Conservation (phyloP, 2,888 invertebrate species). For the Xylocampa areola region DNA sequence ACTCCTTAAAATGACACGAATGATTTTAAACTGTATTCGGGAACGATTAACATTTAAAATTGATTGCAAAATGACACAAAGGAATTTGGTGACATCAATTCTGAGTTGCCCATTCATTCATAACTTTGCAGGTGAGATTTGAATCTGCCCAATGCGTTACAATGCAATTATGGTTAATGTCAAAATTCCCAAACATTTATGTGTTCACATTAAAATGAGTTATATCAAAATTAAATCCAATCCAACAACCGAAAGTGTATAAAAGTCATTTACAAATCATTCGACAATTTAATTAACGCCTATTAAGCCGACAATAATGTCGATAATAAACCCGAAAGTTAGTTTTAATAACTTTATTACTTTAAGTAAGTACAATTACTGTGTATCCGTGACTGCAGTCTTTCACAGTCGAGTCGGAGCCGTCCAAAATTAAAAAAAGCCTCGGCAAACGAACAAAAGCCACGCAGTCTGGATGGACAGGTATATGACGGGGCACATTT, state of each 20-base stretch:
- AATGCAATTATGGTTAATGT: slow-evolving; percentile 24
- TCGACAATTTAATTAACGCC: slow-evolving; percentile 47
- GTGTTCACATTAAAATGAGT: slow-evolving; percentile 3
- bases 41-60: slow-evolving; percentile 31
- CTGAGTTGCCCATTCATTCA: slow-evolving; percentile 48
- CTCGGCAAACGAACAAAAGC: slow-evolving; percentile 80
- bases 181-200: slow-evolving; percentile 17
- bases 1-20: slow-evolving; percentile 32
- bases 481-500: slow-evolving; percentile 90
- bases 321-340: slow-evolving; percentile 50
- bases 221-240: slow-evolving; percentile 24
- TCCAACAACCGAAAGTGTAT: slow-evolving; percentile 15
- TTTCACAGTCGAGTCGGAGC: slow-evolving; percentile 63
- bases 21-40: slow-evolving; percentile 56
- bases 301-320: slow-evolving; percentile 42
- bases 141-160: slow-evolving; percentile 21
- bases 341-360: slow-evolving; percentile 58
- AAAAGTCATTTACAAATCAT: slow-evolving; percentile 40
- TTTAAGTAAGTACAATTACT: slow-evolving; percentile 53
- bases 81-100: slow-evolving; percentile 44
- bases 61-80: slow-evolving; percentile 14
- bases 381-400: slow-evolving; percentile 59
- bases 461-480: slow-evolving; percentile 89
- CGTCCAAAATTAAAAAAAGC: slow-evolving; percentile 71
- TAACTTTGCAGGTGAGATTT: slow-evolving; percentile 40